phyloP scores from a whole-genome alignment of 2,888 invertebrate species.

The Andrena hattorfiana region DNA sequence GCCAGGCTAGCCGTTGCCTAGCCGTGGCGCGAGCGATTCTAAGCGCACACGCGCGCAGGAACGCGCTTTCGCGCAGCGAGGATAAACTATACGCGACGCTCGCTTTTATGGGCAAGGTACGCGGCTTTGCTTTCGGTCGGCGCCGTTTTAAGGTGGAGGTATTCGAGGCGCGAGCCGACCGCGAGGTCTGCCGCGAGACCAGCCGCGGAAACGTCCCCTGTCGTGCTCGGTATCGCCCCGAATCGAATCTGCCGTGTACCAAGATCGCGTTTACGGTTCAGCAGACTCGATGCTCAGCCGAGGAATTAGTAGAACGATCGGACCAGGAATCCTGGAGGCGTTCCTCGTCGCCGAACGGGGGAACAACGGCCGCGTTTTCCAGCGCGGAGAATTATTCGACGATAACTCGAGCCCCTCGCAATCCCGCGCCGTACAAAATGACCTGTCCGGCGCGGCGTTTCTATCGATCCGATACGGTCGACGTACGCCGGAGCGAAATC shows the following conservation, averaged over 20 bases:
- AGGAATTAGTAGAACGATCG: slow-evolving; percentile 8
- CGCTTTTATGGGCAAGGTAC: slow-evolving; percentile 34
- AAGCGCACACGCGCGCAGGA: background rate
- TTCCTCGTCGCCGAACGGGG: slow-evolving; percentile 9
- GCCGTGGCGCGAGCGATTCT: background rate
- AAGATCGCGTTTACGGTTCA: background rate
- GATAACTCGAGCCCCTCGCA: slow-evolving; percentile 34
- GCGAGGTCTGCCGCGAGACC: background rate
- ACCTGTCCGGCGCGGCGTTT: slow-evolving; percentile 38
- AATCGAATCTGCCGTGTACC: background rate
- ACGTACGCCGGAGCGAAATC: slow-evolving; percentile 54
- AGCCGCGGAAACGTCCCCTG: background rate
- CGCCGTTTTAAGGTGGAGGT: slow-evolving; percentile 27
- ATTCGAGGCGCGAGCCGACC: slow-evolving; percentile 12
- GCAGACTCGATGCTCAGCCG: background rate
- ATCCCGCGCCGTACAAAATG: slow-evolving; percentile 45
- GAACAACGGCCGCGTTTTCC: slow-evolving; percentile 49
- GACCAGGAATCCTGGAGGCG: slow-evolving; percentile 13
- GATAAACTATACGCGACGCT: slow-evolving; percentile 48
- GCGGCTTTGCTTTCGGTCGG: slow-evolving; percentile 36
- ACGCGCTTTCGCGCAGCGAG: slow-evolving; percentile 31
- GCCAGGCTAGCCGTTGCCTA: background rate
- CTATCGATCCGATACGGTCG: slow-evolving; percentile 66
- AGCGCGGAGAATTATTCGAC: slow-evolving; percentile 25
- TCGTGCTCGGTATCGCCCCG: background rate